Percentiles rank a stretch among this genome's conserved stretches.
Conservation (phyloP, 2,113 vertebrate species). For the Notarius quadriscutis region DNA sequence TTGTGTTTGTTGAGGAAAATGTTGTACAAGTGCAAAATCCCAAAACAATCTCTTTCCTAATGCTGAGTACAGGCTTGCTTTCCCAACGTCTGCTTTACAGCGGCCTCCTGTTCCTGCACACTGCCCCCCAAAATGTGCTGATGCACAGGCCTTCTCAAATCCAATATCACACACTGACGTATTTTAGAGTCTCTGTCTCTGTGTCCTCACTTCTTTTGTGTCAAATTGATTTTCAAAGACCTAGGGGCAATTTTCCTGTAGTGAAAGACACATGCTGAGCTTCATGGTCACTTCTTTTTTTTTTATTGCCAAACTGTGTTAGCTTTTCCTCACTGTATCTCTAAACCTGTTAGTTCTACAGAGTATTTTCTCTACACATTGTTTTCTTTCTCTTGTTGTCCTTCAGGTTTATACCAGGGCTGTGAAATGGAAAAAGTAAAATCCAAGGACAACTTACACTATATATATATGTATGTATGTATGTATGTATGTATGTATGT, state of each 20-base stretch:
- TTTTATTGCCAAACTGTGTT: constrained; percentile 62
- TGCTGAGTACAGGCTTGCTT: constrained; percentile 51
- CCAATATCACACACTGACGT: constrained; percentile 71
- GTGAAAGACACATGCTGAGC: constrained; percentile 63
- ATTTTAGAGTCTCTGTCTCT: constrained; percentile 66
- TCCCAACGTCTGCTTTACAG: constrained; percentile 59
- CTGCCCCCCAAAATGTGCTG: constrained; percentile 48
- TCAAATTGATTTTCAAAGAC: constrained; percentile 73
- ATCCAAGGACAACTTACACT: too few species aligned
- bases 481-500: too few species aligned
- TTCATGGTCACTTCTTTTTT: constrained; percentile 66
- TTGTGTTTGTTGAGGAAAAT: constrained; percentile 21
- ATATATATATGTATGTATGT: too few species aligned
- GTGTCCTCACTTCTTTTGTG: constrained; percentile 67
- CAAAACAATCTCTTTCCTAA: constrained; percentile 55
- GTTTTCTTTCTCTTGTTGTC: constrained; percentile 68
- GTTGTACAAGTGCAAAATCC: constrained; percentile 55
- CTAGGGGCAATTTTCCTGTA: constrained; percentile 66
- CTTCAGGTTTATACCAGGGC: constrained; percentile 48
- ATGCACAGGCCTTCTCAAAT: constrained; percentile 64
- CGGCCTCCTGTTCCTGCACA: constrained; percentile 62
- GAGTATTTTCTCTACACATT: constrained; percentile 69
- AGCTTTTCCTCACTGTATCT: constrained; percentile 61
- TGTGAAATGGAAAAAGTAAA: too few species aligned
- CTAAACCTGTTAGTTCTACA: constrained; percentile 69